A percentile compares a stretch with the other conserved stretches of the same genome.
phyloP scores from a whole-genome alignment of 1,140 invertebrate species.

The Drosophila seguyi region DNA sequence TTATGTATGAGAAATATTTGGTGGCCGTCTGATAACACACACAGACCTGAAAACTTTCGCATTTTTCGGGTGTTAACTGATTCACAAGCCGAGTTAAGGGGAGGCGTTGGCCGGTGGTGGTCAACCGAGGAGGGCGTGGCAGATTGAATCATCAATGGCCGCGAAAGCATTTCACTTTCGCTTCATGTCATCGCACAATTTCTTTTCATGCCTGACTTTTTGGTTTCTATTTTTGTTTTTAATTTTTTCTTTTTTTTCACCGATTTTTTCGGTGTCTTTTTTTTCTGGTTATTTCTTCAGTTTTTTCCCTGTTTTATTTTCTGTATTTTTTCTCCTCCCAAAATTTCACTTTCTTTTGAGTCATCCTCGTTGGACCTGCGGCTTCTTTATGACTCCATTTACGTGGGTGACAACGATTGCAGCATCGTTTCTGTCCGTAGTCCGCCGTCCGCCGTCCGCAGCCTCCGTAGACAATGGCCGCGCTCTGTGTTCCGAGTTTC shows the following conservation, averaged over 20 bases:
- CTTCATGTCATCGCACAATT: conserved; percentile 54
- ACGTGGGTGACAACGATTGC: conserved; percentile 76
- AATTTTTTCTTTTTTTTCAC: not conserved
- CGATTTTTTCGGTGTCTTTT: not conserved
- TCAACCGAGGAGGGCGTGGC: conserved; percentile 37
- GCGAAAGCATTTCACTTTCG: conserved; percentile 61
- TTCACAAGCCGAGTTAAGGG: conserved; percentile 15
- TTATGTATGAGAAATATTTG: conserved; percentile 61
- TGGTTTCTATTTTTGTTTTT: conserved; percentile 2
- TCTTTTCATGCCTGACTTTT: conserved; percentile 41
- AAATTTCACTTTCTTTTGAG: conserved; percentile 77
- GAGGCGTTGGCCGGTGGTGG: conserved; percentile 2
- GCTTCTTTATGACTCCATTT: conserved; percentile 49
- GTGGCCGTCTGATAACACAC: too few relatives aligned
- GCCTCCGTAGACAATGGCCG: conserved; percentile 53
- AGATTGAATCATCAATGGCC: conserved; percentile 59
- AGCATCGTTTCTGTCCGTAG: conserved; percentile 32
- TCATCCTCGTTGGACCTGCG: conserved; percentile 54
- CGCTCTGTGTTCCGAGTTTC: conserved; percentile 61
- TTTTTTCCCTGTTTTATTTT: not conserved
- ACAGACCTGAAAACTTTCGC: conserved; percentile 57
- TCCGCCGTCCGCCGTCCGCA: not conserved
- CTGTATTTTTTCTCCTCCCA: not conserved
- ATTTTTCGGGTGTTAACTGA: conserved; percentile 49
- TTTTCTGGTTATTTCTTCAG: conserved; percentile 5